Percentiles rank a stretch among this genome's conserved stretches.
phyloP scores from a whole-genome alignment of 64 coral and sea anemone species.

The Actinia tenebrosa region DNA sequence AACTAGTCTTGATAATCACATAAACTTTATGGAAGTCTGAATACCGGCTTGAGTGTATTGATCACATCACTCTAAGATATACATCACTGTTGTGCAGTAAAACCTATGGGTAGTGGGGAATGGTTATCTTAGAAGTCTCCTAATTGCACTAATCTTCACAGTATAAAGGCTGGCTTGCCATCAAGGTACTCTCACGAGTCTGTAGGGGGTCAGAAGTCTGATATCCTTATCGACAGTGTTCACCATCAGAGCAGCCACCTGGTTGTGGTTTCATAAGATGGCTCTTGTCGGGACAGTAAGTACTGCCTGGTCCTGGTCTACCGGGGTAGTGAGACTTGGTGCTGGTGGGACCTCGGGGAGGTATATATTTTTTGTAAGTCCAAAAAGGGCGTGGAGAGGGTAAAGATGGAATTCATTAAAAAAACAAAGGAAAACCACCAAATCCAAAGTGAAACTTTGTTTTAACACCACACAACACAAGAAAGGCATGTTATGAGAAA shows the following conservation, averaged over 20 bases:
- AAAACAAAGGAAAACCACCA: background rate
- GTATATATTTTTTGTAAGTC: background rate
- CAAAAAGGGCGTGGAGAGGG: background rate
- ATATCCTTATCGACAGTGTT: background rate
- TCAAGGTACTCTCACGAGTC: background rate
- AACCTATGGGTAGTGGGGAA: background rate
- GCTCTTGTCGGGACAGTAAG: background rate
- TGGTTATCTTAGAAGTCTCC: background rate
- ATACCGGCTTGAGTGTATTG: background rate
- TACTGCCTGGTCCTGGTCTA: background rate
- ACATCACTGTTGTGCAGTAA: background rate
- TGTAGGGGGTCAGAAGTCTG: background rate
- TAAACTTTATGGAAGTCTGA: background rate
- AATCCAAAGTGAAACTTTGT: background rate
- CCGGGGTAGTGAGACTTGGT: conserved; percentile 5
- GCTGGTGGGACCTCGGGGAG: background rate
- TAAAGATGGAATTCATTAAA: conserved; percentile 6
- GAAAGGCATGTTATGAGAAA: too few species aligned
- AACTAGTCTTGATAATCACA: background rate
- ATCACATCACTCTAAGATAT: background rate
- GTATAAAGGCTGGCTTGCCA: background rate
- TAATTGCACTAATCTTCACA: background rate
- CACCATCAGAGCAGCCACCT: background rate
- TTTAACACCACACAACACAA: background rate
- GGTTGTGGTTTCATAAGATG: background rate